phyloP scores from a whole-genome alignment of 2,797 vertebrate genomes.

The Avahi laniger region DNA sequence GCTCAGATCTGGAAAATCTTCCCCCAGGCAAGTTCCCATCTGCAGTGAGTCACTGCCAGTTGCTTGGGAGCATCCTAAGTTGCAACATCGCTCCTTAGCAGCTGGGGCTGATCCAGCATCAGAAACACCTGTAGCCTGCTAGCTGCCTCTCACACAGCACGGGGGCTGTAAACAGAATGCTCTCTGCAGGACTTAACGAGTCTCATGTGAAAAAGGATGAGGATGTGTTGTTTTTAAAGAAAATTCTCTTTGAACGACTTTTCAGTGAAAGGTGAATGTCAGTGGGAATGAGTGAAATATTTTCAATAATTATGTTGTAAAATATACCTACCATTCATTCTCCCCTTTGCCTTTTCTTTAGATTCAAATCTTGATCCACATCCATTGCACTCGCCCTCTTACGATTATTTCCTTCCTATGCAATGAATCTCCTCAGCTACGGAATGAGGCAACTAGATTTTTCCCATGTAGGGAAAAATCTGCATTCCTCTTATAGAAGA shows the following conservation, averaged over 20 bases:
- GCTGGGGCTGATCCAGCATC: not conserved
- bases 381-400: not conserved
- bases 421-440: not conserved
- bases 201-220: not conserved
- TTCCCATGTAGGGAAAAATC: fast-evolving
- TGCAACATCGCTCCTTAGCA: not conserved
- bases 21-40: not conserved
- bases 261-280: not conserved
- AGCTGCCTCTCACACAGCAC: not conserved
- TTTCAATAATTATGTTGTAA: not conserved
- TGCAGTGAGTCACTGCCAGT: not conserved
- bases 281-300: not conserved
- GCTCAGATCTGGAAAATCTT: not conserved
- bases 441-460: not conserved
- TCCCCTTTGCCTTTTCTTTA: not conserved
- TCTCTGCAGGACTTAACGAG: not conserved
- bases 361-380: not conserved
- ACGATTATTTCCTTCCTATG: not conserved
- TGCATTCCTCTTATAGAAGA: not conserved
- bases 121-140: not conserved
- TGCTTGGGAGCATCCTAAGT: not conserved
- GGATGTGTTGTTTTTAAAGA: not conserved
- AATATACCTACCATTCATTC: not conserved
- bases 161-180: not conserved
- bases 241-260: not conserved